Evolutionary conservation across 1,140 invertebrate species (phyloP), one percentile per base, ranked within the genome.

Genomic region (Ectropis grisescens): DNA sequence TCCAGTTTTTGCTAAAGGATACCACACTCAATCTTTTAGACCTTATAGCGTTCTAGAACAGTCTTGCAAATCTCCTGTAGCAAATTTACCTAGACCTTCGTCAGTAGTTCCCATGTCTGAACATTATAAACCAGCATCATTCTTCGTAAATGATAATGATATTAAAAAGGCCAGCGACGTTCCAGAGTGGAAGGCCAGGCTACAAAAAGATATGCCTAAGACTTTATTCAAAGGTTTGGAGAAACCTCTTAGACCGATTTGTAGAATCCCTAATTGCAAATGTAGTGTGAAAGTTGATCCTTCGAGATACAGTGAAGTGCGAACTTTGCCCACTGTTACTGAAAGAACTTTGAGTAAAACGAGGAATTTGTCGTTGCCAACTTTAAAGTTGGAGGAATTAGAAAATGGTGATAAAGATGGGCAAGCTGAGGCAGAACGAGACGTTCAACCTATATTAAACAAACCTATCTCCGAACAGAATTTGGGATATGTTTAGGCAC

Each of bases 401-500:
- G 62, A 70, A 11, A 51, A 64, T 36, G 45, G 62, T 10, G 57
- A 51, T 9, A 59, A 61, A 32, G 47, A 46, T 16, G 58, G 67
- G 19, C 59, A 58, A 34, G 38, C 48, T 3, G 58, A 68, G 14
- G 66, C 72, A 1, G 75, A 80, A 47, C 67, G 58, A 47, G 74
- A 74, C 30, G 15, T 49, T 2, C 39, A 38, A 28, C 35, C 51
- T 23, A 29, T 71, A n/a, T n/a, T n/a, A 9, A 62, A 37, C 39
- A 81, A 81, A 54, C 76, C 76, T 4, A 62, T 88, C 70, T 85
- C 86, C 49, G 87, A 90, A 81, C 85, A 89, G 70, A 87, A 86
- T 76, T 86, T 89, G 81, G 88, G 88, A 54, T 89, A 88, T 76
- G 85, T 89, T 41, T 88, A 82, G 79, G 26, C n/a, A 25, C 6